Conservation (phyloP, 2,797 vertebrate genomes). For the Takifugu ocellatus region DNA sequence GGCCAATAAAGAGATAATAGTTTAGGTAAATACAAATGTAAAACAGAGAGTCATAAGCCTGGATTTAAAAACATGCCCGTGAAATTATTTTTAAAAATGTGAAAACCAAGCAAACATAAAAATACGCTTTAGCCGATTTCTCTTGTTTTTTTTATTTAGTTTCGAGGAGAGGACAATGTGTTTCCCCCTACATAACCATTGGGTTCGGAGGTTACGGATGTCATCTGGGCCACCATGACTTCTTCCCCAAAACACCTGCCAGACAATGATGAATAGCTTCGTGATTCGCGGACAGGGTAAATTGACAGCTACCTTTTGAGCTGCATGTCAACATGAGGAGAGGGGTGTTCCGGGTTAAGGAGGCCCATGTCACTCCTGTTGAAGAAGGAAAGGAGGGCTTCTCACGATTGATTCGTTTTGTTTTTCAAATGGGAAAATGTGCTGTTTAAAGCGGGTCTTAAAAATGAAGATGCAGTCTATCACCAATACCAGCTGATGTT, state of each 20-base stretch:
- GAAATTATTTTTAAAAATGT: too few species aligned
- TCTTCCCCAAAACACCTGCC: slow-evolving; percentile 53
- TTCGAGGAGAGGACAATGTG: too few species aligned
- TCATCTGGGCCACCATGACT: slow-evolving; percentile 34
- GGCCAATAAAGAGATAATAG: too few species aligned
- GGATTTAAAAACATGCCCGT: too few species aligned
- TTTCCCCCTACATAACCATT: background rate
- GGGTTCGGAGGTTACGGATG: slow-evolving; percentile 7
- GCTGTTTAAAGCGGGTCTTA: too few species aligned
- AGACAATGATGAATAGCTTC: slow-evolving; percentile 62
- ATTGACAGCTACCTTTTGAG: slow-evolving; percentile 67
- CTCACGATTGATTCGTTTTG: background rate
- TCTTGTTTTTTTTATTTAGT: background rate
- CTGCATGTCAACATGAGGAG: slow-evolving; percentile 57
- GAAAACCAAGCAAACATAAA: too few species aligned
- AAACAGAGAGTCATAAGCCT: too few species aligned
- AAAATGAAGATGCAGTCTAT: too few species aligned
- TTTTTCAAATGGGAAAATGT: background rate
- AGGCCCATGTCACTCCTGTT: slow-evolving; percentile 53
- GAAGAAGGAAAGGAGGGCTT: background rate
- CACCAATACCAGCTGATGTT: too few species aligned
- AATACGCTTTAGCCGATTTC: too few species aligned
- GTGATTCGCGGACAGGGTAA: slow-evolving; percentile 52
- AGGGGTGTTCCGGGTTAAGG: slow-evolving; percentile 64
- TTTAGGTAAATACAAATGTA: too few species aligned